phyloP scores from a whole-genome alignment of 2,797 vertebrate genomes.

The Scolopax bukidnonensis region DNA sequence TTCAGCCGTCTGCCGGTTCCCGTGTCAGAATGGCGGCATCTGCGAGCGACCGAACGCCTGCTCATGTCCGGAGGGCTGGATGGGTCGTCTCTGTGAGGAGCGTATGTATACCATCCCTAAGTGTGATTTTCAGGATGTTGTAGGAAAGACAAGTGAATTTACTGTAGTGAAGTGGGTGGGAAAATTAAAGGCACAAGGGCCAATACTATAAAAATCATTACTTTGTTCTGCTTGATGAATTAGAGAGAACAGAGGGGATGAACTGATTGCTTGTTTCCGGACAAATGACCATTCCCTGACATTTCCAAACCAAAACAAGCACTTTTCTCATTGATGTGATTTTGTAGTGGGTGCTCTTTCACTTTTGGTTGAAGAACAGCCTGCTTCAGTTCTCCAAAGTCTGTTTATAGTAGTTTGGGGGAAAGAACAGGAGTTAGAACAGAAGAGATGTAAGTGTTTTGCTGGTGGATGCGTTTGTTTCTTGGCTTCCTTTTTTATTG shows the following conservation, averaged over 20 bases:
- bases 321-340: not conserved
- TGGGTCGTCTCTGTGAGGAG: conserved; percentile 95
- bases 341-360: not conserved
- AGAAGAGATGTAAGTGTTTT: not conserved
- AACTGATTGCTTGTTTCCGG: not conserved
- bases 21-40: conserved; percentile 92
- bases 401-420: not conserved
- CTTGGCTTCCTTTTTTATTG: not conserved
- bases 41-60: conserved; percentile 94
- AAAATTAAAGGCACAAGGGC: not conserved
- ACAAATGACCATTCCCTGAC: not conserved
- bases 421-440: not conserved
- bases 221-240: not conserved
- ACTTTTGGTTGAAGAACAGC: not conserved
- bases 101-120: conserved; percentile 81
- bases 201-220: not conserved
- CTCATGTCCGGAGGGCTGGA: conserved; percentile 94
- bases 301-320: not conserved
- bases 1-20: conserved; percentile 92
- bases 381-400: not conserved
- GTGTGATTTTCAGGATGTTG: not conserved
- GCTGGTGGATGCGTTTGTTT: not conserved
- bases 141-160: not conserved
- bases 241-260: not conserved
- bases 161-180: not conserved